A percentile compares a stretch with the other conserved stretches of the same genome.
phyloP scores from a whole-genome alignment of 2,113 vertebrate genomes.

The Stictonetta naevosa region DNA sequence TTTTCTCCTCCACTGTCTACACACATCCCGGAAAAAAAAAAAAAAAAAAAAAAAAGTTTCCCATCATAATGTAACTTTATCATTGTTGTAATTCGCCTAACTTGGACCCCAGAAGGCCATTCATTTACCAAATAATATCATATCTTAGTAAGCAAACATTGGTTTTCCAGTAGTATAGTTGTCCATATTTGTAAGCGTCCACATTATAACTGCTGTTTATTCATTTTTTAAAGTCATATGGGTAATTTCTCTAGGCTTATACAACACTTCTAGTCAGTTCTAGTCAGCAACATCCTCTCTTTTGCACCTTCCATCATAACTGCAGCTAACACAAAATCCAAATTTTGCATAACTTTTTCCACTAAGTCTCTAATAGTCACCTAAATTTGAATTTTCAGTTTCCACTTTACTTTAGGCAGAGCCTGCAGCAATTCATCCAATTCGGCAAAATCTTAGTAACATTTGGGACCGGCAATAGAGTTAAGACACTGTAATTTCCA shows the following conservation, averaged over 20 bases:
- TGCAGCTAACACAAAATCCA: background rate
- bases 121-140: background rate
- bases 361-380: background rate
- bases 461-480: background rate
- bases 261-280: background rate
- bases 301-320: background rate
- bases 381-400: background rate
- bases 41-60: background rate
- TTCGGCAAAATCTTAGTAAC: background rate
- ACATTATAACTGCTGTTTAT: background rate
- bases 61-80: background rate
- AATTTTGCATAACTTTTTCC: background rate
- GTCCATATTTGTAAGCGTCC: background rate
- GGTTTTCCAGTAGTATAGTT: background rate
- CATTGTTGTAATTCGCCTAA: background rate
- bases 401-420: background rate
- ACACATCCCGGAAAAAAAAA: background rate
- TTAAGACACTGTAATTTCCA: background rate
- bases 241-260: constrained; percentile 3
- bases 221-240: background rate
- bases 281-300: background rate
- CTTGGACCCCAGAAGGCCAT: background rate
- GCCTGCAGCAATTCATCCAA: background rate
- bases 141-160: background rate
- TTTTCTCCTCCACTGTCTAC: background rate